Evolutionary conservation across 2,797 vertebrate species (phyloP).

Genomic region (Allochrocebus solatus): DNA sequence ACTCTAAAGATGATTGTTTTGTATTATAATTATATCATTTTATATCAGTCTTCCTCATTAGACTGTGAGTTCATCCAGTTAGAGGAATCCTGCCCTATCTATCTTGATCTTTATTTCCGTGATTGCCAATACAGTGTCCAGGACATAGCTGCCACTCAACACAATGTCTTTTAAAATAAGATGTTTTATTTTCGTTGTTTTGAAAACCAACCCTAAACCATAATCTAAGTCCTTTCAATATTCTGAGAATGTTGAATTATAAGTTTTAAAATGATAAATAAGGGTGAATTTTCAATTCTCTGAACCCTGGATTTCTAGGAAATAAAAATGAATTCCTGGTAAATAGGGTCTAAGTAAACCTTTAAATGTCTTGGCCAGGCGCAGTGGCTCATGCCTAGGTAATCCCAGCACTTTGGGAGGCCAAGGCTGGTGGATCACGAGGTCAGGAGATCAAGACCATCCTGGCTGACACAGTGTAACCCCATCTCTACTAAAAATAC

Average conservation of each 20-base stretch:
- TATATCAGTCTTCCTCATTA: not conserved
- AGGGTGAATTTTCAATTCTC: not conserved
- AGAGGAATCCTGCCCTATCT: not conserved
- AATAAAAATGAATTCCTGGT: not conserved
- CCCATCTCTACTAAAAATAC: too few species aligned
- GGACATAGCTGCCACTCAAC: not conserved
- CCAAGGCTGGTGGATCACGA: too few species aligned
- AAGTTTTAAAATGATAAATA: not conserved
- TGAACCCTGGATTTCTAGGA: not conserved
- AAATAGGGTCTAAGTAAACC: not conserved
- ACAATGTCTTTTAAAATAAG: not conserved
- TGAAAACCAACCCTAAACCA: not conserved
- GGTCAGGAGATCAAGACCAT: too few species aligned
- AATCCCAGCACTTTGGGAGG: too few species aligned
- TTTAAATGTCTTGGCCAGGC: not conserved
- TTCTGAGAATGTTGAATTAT: not conserved
- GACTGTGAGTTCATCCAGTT: not conserved
- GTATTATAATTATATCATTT: slow-evolving; percentile 15
- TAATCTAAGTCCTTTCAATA: not conserved
- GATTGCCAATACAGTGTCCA: not conserved
- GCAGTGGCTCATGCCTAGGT: too few species aligned
- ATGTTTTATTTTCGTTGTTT: not conserved
- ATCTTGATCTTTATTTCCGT: slow-evolving; percentile 7
- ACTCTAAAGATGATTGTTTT: slow-evolving; percentile 23
- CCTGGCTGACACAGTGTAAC: too few species aligned